Conservation (phyloP, 2,113 vertebrate genomes). For the Ammodytes marinus region DNA sequence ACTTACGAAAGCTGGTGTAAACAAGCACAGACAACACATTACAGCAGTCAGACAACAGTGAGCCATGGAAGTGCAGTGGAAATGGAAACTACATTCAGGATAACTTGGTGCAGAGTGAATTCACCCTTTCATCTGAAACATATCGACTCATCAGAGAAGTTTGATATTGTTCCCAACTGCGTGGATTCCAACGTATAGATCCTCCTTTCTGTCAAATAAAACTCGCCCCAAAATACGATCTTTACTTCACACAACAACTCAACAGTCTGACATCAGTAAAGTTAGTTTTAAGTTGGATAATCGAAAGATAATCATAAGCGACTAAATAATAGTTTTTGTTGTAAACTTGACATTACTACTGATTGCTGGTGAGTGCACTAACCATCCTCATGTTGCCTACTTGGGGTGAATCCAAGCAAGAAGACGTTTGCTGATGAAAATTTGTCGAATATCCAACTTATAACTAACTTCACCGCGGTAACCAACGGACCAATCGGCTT, state of each 20-base stretch:
- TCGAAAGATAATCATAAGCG: no score
- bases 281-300: no score
- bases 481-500: no score
- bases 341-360: no score
- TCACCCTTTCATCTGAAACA: conserved; percentile 11
- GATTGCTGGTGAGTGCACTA: no score
- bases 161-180: not conserved
- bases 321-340: no score
- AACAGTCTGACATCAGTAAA: no score
- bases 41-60: conserved; percentile 2
- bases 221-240: not conserved
- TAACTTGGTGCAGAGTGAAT: conserved; percentile 34
- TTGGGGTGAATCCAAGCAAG: no score
- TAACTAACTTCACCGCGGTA: no score
- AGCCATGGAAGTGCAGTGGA: conserved; percentile 24
- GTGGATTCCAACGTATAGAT: not conserved
- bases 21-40: conserved; percentile 40
- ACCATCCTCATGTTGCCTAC: no score
- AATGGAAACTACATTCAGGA: conserved; percentile 57
- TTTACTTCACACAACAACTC: not conserved
- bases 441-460: no score
- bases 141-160: conserved; percentile 12
- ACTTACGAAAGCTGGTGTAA: not conserved
- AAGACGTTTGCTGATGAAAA: no score
- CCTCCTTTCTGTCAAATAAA: not conserved